These are phyloP conservation scores for Yponomeuta plumbellus DNA, from an alignment of 2,888 invertebrate genomes.

Conservation along the genomic window DNA sequence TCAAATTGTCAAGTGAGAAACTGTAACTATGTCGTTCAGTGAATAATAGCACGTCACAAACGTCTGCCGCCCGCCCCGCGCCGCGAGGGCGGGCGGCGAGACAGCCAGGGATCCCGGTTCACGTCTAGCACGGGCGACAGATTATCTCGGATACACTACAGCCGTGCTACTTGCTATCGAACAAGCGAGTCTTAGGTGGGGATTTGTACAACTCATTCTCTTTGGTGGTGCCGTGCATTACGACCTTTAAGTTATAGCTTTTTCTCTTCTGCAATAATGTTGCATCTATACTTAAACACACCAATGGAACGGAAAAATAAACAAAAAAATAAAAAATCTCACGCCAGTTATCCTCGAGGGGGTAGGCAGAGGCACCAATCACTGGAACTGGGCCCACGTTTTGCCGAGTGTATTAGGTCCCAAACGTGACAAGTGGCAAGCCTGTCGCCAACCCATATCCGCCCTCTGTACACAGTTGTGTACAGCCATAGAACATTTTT, in stretches of 20 bases:
- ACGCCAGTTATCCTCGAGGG: too few relatives aligned
- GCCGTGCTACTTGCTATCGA: not conserved
- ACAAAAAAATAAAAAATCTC: too few relatives aligned
- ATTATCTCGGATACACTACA: not conserved
- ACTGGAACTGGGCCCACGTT: too few relatives aligned
- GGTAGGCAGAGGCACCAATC: too few relatives aligned
- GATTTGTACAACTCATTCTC: constrained; percentile 1
- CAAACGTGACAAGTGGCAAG: too few relatives aligned
- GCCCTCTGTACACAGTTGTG: too few relatives aligned
- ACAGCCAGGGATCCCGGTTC: not conserved
- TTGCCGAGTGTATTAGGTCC: too few relatives aligned
- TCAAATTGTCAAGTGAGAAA: not conserved
- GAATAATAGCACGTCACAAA: not conserved
- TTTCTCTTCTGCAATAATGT: too few relatives aligned
- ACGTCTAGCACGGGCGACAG: not conserved
- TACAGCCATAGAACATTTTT: too few relatives aligned
- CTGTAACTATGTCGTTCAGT: not conserved
- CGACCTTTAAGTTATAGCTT: not conserved
- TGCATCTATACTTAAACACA: too few relatives aligned
- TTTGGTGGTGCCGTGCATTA: not conserved
- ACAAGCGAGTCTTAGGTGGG: not conserved
- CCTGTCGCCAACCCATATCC: too few relatives aligned
- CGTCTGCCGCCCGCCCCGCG: not conserved
- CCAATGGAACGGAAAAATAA: too few relatives aligned
- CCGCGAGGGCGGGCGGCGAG: not conserved